A percentile compares a stretch with the other conserved stretches of the same genome.
These are phyloP conservation scores for Trypoxylus dichotomus DNA, from an alignment of 1,140 invertebrate species.

Conservation along the genomic window DNA sequence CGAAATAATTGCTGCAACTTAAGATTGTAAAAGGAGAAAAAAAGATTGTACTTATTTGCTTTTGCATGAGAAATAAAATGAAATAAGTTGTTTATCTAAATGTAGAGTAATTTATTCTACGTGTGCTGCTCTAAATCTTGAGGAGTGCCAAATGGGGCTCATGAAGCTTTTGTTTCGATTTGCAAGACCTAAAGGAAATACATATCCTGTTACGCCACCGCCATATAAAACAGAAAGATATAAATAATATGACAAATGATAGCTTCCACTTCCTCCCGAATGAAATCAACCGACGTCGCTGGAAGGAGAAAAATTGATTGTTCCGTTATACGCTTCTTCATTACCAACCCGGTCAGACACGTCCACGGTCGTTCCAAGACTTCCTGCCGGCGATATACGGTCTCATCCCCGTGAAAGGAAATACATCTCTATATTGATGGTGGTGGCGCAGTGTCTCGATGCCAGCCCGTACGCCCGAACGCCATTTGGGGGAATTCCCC, in stretches of 20 bases:
- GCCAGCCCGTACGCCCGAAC: neutral
- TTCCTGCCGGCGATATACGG: neutral
- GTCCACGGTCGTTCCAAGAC: neutral
- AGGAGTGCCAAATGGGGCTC: too few relatives aligned
- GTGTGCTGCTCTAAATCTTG: too few relatives aligned
- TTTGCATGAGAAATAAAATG: too few relatives aligned
- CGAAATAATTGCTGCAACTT: too few relatives aligned
- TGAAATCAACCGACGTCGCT: neutral
- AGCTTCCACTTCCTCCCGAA: neutral
- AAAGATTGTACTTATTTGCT: too few relatives aligned
- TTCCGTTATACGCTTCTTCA: neutral
- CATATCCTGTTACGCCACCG: too few relatives aligned
- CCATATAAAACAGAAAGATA: neutral
- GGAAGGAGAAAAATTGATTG: neutral
- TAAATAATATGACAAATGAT: neutral
- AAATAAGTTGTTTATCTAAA: too few relatives aligned
- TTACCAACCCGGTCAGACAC: neutral
- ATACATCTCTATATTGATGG: slow-evolving; percentile 6
- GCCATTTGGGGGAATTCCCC: slow-evolving; percentile 3
- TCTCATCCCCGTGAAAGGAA: neutral
- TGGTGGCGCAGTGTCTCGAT: neutral
- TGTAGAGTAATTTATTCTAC: too few relatives aligned
- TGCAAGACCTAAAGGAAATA: too few relatives aligned
- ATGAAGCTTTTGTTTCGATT: too few relatives aligned
- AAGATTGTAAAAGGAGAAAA: too few relatives aligned